Conservation (phyloP, 2,888 invertebrate species). For the Griposia aprilina region DNA sequence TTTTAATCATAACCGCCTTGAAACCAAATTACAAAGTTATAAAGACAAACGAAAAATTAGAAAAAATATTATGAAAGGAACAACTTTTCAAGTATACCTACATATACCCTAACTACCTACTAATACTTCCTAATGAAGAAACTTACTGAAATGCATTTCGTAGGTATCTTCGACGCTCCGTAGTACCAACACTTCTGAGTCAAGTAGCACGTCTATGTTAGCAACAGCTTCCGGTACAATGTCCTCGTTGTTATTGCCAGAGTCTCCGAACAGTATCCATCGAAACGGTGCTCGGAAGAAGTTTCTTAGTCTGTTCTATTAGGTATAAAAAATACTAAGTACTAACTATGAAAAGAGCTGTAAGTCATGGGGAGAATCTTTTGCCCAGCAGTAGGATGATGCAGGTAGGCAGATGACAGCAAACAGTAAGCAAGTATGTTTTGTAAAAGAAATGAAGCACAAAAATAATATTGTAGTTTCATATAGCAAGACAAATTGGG, state of each 20-base stretch:
- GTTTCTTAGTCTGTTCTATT: constrained; percentile 73
- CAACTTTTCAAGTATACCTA: not conserved
- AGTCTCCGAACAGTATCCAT: constrained; percentile 79
- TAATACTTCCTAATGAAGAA: not conserved
- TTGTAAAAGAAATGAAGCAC: not conserved
- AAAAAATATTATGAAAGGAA: not conserved
- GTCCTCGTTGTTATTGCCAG: constrained; percentile 47
- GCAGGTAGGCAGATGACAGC: no score
- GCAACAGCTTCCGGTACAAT: constrained; percentile 69
- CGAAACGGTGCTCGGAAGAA: constrained; percentile 81
- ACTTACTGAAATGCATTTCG: constrained; percentile 77
- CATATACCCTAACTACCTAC: not conserved
- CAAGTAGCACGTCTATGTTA: constrained; percentile 76
- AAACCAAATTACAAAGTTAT: not conserved
- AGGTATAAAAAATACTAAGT: constrained; percentile 15
- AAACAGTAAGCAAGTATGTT: not conserved
- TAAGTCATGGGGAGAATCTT: no score
- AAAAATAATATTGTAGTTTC: not conserved
- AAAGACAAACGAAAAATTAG: not conserved
- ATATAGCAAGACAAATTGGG: not conserved
- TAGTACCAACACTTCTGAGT: constrained; percentile 79
- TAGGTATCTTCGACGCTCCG: constrained; percentile 64
- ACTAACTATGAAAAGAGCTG: not conserved
- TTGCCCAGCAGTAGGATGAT: no score
- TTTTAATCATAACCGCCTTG: not conserved